Conservation (phyloP, 2,113 vertebrate species). For the Anolis sagrei region DNA sequence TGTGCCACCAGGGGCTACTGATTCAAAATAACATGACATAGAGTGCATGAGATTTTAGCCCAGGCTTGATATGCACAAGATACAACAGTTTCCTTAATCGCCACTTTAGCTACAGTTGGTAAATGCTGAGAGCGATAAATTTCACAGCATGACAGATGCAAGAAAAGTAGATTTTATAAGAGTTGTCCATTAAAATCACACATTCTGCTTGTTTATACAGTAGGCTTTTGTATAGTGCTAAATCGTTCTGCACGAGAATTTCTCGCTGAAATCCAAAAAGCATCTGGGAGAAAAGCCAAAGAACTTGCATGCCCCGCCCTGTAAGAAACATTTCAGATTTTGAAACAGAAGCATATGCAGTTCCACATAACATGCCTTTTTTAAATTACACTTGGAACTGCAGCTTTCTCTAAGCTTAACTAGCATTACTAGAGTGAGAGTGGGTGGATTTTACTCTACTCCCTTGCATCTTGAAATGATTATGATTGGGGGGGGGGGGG, state of each 20-base stretch:
- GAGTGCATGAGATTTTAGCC: not conserved
- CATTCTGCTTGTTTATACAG: not conserved
- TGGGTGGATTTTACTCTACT: not conserved
- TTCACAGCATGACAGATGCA: not conserved
- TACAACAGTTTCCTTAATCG: constrained; percentile 31
- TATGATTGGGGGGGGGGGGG: too few species aligned
- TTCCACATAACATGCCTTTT: not conserved
- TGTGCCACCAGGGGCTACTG: too few species aligned
- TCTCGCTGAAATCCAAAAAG: not conserved
- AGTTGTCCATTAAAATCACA: not conserved
- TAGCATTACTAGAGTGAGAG: too few species aligned
- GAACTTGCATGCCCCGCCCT: not conserved
- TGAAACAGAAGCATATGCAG: not conserved
- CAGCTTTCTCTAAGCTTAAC: not conserved
- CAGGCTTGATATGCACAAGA: constrained; percentile 1
- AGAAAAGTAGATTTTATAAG: constrained; percentile 12
- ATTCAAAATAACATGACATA: not conserved
- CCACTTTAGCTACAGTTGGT: not conserved
- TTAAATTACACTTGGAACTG: not conserved
- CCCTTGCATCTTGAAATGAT: not conserved
- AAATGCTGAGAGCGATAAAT: not conserved
- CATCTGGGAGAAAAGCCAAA: not conserved
- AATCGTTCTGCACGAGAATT: not conserved
- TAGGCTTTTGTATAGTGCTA: not conserved
- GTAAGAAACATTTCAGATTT: not conserved